These are phyloP conservation scores for Petrosia ficiformis DNA, from an alignment of 37 sponge, comb jelly and placozoan species.

Conservation along the genomic window DNA sequence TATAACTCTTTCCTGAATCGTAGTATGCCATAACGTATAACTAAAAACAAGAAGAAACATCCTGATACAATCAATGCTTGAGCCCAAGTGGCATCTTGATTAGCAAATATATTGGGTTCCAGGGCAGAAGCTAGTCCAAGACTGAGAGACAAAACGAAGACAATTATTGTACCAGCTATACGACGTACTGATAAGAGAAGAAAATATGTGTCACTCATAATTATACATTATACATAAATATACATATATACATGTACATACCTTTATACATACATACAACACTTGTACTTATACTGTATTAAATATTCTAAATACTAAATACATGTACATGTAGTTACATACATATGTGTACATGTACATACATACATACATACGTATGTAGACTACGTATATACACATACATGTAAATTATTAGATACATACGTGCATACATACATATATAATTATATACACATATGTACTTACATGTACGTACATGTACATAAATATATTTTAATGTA, in stretches of 20 bases:
- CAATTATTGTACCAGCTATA: conserved; percentile 51
- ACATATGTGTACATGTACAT: too few relatives aligned
- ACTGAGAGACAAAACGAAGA: conserved; percentile 33
- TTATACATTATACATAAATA: too few relatives aligned
- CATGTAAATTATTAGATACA: too few relatives aligned
- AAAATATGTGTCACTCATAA: neutral
- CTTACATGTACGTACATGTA: too few relatives aligned
- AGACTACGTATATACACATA: too few relatives aligned
- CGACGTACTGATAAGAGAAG: conserved; percentile 66
- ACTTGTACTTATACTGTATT: neutral
- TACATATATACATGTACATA: too few relatives aligned
- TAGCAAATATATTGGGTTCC: conserved; percentile 21
- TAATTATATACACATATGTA: too few relatives aligned
- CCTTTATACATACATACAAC: neutral
- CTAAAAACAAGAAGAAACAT: conserved; percentile 43
- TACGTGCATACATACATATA: too few relatives aligned
- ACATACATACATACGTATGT: too few relatives aligned
- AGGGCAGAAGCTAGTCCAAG: conserved; percentile 63
- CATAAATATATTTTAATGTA: too few relatives aligned
- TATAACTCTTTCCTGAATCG: conserved; percentile 45
- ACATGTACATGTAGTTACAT: too few relatives aligned
- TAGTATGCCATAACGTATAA: conserved; percentile 48
- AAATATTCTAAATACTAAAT: neutral
- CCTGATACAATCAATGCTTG: conserved; percentile 76
- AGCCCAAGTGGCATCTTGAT: conserved; percentile 78